Conservation (phyloP, 2,888 invertebrate species). For the Mantis religiosa region DNA sequence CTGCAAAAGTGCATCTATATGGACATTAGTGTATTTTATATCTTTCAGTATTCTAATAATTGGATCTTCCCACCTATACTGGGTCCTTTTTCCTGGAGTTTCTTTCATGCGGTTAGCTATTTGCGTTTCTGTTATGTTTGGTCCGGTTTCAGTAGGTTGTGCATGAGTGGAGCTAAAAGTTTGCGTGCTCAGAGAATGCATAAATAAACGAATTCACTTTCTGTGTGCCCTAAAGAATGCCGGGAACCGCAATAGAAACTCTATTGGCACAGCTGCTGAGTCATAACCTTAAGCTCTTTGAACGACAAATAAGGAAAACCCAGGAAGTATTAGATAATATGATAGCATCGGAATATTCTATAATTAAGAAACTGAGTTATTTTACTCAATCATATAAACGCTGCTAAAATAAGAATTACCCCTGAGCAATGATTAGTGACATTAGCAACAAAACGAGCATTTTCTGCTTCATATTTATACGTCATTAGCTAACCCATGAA, state of each 20-base stretch:
- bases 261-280: neutral
- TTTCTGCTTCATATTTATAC: too few species aligned
- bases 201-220: neutral
- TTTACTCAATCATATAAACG: too few species aligned
- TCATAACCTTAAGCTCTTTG: neutral
- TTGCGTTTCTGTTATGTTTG: neutral
- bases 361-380: too few species aligned
- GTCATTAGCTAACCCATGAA: too few species aligned
- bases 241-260: neutral
- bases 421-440: too few species aligned
- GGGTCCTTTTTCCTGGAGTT: neutral
- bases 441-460: too few species aligned
- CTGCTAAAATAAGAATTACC: too few species aligned
- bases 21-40: too few species aligned
- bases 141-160: neutral
- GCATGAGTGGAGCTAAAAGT: neutral
- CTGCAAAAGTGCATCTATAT: too few species aligned
- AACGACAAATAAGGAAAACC: too few species aligned
- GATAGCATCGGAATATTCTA: neutral
- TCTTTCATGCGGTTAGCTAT: neutral
- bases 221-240: neutral
- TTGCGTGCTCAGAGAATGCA: neutral
- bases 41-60: too few species aligned
- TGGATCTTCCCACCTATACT: too few species aligned
- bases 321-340: neutral